These are phyloP conservation scores for Brachionus calyciflorus DNA, from an alignment of 1,140 invertebrate genomes.

Conservation along the genomic window DNA sequence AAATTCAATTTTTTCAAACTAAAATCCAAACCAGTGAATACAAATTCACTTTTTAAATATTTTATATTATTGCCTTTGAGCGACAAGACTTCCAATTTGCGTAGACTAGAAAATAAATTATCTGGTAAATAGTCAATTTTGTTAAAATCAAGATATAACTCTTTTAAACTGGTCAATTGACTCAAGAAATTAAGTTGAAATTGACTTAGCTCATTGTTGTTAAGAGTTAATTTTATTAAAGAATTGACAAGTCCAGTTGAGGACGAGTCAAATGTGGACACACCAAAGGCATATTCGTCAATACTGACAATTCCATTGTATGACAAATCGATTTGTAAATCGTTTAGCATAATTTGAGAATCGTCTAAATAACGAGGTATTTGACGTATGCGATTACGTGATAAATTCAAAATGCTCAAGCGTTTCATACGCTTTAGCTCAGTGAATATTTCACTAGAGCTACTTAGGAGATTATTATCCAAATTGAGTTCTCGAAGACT, in stretches of 20 bases:
- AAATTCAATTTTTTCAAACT: constrained; percentile 46
- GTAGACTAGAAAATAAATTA: neutral
- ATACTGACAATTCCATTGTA: constrained; percentile 30
- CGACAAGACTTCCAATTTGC: constrained; percentile 5
- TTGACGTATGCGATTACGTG: constrained; percentile 3
- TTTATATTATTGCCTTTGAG: constrained; percentile 18
- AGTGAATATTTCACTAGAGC: neutral
- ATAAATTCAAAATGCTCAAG: neutral
- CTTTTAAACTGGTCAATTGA: constrained; percentile 6
- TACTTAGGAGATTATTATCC: neutral
- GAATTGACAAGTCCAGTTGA: neutral
- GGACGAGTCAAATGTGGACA: neutral
- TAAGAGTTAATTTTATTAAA: neutral
- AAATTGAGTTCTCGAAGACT: constrained; percentile 9
- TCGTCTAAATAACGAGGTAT: neutral
- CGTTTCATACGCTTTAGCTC: constrained; percentile 1
- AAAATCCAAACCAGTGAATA: constrained; percentile 5
- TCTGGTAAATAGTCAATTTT: constrained; percentile 7
- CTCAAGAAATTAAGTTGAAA: constrained; percentile 18
- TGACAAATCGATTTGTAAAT: constrained; percentile 9
- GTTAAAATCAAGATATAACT: constrained; percentile 10
- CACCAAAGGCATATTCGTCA: constrained; percentile 31
- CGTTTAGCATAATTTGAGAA: neutral
- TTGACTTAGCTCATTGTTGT: constrained; percentile 46
- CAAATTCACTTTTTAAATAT: neutral